Conservation (phyloP, 2,797 vertebrate species). For the Onychomys arenicola region DNA sequence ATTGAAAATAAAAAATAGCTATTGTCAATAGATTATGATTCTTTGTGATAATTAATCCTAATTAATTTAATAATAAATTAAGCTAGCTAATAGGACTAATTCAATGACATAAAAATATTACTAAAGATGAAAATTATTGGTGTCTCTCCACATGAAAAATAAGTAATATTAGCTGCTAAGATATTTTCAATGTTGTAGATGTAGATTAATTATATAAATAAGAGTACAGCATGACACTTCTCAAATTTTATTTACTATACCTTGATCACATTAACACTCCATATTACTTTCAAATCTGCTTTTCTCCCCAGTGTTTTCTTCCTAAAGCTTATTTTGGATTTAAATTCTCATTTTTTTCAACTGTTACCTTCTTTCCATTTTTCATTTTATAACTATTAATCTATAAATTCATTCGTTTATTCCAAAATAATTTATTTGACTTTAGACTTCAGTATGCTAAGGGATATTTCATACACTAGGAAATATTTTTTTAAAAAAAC, state of each 20-base stretch:
- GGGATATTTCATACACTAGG: not conserved
- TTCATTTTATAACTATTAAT: not conserved
- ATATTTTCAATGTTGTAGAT: not conserved
- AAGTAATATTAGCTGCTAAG: not conserved
- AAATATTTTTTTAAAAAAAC: not conserved
- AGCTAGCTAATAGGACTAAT: not conserved
- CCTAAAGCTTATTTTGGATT: not conserved
- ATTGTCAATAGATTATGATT: not conserved
- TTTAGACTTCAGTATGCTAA: not conserved
- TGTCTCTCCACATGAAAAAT: not conserved
- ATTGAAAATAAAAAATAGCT: not conserved
- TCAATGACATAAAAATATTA: not conserved
- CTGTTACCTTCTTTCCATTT: not conserved
- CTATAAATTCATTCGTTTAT: not conserved
- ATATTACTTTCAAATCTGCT: not conserved
- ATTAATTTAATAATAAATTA: not conserved
- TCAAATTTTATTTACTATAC: not conserved
- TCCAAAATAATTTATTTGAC: not conserved
- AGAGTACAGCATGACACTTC: not conserved
- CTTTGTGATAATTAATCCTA: not conserved
- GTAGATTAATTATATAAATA: not conserved
- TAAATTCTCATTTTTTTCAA: not conserved
- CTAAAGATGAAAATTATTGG: not conserved
- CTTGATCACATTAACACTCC: not conserved
- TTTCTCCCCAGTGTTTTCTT: not conserved